Conservation (phyloP, 2,797 vertebrate species). For the Centroberyx gerrardi region DNA sequence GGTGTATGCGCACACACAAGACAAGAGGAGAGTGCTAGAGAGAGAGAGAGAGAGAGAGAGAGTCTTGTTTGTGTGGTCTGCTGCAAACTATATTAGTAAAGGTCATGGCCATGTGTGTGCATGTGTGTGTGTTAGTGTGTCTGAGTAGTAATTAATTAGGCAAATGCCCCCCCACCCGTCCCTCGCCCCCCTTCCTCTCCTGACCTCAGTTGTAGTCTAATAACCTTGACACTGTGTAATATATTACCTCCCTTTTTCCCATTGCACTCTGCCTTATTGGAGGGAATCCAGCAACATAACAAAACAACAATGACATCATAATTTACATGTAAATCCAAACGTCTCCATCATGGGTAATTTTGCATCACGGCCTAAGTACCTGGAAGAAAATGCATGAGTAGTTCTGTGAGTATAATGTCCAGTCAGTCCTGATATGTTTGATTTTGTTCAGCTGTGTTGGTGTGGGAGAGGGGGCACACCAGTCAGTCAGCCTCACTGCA, state of each 20-base stretch:
- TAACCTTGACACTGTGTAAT: conserved; percentile 86
- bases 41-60: conserved; percentile 37
- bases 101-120: conserved; percentile 73
- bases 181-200: conserved; percentile 53
- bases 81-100: conserved; percentile 79
- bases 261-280: conserved; percentile 86
- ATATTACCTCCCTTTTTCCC: conserved; percentile 78
- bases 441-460: conserved; percentile 35
- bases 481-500: neutral
- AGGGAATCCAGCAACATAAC: conserved; percentile 48
- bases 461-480: neutral
- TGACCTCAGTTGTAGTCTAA: conserved; percentile 89
- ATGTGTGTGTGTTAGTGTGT: conserved; percentile 44
- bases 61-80: conserved; percentile 72
- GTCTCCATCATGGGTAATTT: conserved; percentile 25
- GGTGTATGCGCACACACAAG: too few relatives aligned
- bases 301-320: conserved; percentile 48
- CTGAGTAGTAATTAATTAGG: conserved; percentile 82
- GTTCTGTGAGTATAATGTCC: conserved; percentile 20
- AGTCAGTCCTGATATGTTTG: conserved; percentile 38
- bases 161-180: conserved; percentile 72
- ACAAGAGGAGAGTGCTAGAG: too few relatives aligned
- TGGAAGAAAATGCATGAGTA: conserved; percentile 51
- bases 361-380: conserved; percentile 22
- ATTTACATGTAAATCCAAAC: conserved; percentile 58